Conservation (phyloP, 2,888 invertebrate species). For the Phytoseiulus persimilis region DNA sequence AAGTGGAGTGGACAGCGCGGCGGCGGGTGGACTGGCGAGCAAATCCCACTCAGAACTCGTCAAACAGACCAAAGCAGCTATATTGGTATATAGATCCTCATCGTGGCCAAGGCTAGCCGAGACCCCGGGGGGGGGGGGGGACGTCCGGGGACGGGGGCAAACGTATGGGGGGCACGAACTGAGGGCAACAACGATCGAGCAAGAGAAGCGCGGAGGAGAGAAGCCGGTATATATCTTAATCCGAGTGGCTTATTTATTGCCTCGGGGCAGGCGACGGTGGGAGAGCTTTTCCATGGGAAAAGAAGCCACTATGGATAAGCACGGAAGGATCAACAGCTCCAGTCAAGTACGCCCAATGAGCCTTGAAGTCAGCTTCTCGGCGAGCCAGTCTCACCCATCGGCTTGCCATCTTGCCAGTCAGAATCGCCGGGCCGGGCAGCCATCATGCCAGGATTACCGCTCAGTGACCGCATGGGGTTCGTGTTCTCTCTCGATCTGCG, state of each 20-base stretch:
- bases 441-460: neutral
- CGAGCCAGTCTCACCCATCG: neutral
- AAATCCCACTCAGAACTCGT: neutral
- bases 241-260: conserved; percentile 37
- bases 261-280: neutral
- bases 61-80: neutral
- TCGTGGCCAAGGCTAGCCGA: neutral
- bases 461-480: neutral
- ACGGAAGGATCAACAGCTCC: neutral
- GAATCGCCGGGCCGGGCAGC: neutral
- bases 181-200: neutral
- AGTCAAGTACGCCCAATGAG: conserved; percentile 5
- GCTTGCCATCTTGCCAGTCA: neutral
- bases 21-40: neutral
- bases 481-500: neutral
- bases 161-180: neutral
- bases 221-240: conserved; percentile 30
- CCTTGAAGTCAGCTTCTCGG: neutral
- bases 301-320: conserved; percentile 5
- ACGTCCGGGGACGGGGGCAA: neutral
- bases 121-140: neutral
- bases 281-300: neutral
- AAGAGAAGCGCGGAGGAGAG: neutral
- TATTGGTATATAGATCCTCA: conserved; percentile 5
- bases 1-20: neutral